Conservation (phyloP, 2,797 vertebrate genomes). For the Myiotriccus ornatus region DNA sequence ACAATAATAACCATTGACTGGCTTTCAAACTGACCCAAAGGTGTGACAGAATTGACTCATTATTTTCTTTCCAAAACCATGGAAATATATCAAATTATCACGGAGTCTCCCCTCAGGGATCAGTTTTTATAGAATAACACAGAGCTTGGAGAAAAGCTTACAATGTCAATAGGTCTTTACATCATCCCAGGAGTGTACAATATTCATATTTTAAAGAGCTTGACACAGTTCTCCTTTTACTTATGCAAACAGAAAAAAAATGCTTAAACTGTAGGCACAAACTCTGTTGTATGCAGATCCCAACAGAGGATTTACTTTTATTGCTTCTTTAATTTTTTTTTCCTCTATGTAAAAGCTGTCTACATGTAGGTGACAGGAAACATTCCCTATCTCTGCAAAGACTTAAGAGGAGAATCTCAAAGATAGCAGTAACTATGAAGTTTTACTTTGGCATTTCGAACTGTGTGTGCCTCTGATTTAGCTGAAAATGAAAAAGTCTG, state of each 20-base stretch:
- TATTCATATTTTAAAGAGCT: background rate
- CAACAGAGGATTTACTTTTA: conserved; percentile 1
- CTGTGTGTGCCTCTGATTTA: background rate
- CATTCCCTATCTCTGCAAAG: background rate
- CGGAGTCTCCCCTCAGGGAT: background rate
- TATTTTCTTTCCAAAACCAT: background rate
- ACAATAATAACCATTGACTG: background rate
- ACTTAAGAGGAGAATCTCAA: background rate
- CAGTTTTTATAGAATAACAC: background rate
- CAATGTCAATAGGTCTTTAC: background rate
- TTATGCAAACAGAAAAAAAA: background rate
- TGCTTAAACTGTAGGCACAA: background rate
- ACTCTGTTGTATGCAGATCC: background rate
- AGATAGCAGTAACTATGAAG: background rate
- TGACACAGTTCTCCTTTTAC: background rate
- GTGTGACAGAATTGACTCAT: background rate
- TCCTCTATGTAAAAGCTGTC: background rate
- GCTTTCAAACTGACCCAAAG: background rate
- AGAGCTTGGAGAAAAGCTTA: background rate
- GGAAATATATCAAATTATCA: background rate
- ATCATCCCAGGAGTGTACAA: background rate
- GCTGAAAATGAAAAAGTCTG: background rate
- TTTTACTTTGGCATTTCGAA: conserved; percentile 15
- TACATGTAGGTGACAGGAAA: background rate
- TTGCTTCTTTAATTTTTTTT: background rate